phyloP scores from a whole-genome alignment of 2,888 invertebrate genomes.

The Drosophila niveifrons region DNA sequence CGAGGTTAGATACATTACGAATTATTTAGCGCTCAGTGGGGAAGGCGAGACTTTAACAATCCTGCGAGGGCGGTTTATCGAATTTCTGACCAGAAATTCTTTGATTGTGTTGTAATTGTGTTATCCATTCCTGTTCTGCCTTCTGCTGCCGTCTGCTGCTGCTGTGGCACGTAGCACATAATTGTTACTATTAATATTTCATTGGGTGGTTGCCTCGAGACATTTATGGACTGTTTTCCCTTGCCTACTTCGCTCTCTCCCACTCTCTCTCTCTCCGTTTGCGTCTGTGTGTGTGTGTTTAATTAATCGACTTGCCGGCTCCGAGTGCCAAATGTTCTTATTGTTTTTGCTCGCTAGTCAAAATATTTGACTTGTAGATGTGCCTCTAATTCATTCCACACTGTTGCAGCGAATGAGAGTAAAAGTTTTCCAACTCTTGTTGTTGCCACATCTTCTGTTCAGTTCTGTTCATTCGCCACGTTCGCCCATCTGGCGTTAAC shows the following conservation, averaged over 20 bases:
- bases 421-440: constrained; percentile 68
- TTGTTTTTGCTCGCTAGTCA: constrained; percentile 72
- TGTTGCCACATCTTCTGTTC: constrained; percentile 11
- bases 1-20: constrained; percentile 82
- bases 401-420: constrained; percentile 13
- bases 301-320: constrained; percentile 74
- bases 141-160: constrained; percentile 22
- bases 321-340: constrained; percentile 68
- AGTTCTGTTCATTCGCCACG: constrained; percentile 42
- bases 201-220: constrained; percentile 76
- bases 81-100: constrained; percentile 68
- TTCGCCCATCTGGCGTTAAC: constrained; percentile 75
- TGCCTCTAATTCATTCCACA: constrained; percentile 64
- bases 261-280: background rate
- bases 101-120: constrained; percentile 79
- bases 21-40: constrained; percentile 75
- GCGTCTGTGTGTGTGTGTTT: constrained; percentile 48
- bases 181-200: constrained; percentile 79
- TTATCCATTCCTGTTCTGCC: constrained; percentile 60
- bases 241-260: constrained; percentile 10
- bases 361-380: constrained; percentile 82
- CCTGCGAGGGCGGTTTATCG: constrained; percentile 67
- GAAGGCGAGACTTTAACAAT: constrained; percentile 1
- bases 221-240: constrained; percentile 67
- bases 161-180: constrained; percentile 77